phyloP scores from a whole-genome alignment of 2,888 invertebrate species.

The Agonopterix arenella region DNA sequence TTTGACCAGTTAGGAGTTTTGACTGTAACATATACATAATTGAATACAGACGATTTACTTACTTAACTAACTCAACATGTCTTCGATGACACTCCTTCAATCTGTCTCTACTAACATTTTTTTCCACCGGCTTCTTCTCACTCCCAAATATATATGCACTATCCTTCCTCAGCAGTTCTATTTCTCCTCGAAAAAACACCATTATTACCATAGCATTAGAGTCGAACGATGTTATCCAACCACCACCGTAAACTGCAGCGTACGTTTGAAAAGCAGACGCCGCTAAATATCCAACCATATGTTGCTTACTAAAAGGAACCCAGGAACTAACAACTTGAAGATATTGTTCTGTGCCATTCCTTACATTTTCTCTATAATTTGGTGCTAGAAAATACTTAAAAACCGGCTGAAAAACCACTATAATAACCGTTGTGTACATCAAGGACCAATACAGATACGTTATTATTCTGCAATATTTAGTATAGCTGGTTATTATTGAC shows the following conservation, averaged over 20 bases:
- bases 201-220: constrained; percentile 58
- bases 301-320: constrained; percentile 58
- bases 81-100: constrained; percentile 46
- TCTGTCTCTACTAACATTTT: constrained; percentile 23
- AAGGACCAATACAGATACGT: constrained; percentile 52
- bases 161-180: constrained; percentile 48
- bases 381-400: constrained; percentile 38
- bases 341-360: constrained; percentile 43
- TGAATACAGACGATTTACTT: constrained; percentile 22
- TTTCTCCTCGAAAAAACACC: constrained; percentile 57
- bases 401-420: constrained; percentile 48
- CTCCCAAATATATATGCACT: constrained; percentile 41
- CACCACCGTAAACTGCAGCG: constrained; percentile 53
- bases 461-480: constrained; percentile 51
- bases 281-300: constrained; percentile 29
- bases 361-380: constrained; percentile 39
- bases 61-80: constrained; percentile 52
- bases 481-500: constrained; percentile 32
- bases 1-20: too few relatives aligned
- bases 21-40: too few relatives aligned
- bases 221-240: constrained; percentile 64
- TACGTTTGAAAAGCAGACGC: constrained; percentile 50
- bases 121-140: constrained; percentile 14
- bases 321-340: constrained; percentile 58
- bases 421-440: constrained; percentile 52